These are phyloP conservation scores for Darevskia nairensis DNA, from an alignment of 2,797 vertebrate genomes.

Conservation along the genomic window DNA sequence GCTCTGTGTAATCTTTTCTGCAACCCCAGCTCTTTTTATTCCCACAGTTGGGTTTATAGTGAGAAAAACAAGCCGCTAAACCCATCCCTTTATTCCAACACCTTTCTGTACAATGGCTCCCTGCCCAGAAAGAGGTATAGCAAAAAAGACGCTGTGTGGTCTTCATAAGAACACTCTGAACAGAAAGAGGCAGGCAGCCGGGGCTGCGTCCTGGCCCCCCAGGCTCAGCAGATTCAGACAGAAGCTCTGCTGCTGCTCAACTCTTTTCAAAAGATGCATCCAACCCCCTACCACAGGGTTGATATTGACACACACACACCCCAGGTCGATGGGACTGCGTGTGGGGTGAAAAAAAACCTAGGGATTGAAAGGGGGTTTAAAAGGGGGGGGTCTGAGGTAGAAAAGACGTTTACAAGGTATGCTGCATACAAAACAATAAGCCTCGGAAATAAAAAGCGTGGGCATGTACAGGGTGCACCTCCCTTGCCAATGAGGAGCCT, in stretches of 20 bases:
- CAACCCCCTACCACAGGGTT: neutral
- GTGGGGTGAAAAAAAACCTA: no score
- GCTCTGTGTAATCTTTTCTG: slow-evolving; percentile 15
- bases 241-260: neutral
- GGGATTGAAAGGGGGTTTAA: no score
- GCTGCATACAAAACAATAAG: no score
- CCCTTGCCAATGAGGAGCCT: no score
- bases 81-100: slow-evolving; percentile 26
- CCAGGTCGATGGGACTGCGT: no score
- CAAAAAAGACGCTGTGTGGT: slow-evolving; percentile 17
- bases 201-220: neutral
- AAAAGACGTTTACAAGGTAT: no score
- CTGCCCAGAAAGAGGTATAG: slow-evolving; percentile 8
- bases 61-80: slow-evolving; percentile 31
- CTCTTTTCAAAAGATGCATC: neutral
- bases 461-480: no score
- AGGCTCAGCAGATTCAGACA: neutral
- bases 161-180: neutral
- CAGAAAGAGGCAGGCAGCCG: neutral
- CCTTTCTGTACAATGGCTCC: slow-evolving; percentile 30
- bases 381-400: no score
- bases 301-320: no score
- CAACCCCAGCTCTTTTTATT: neutral
- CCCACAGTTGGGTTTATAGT: slow-evolving; percentile 7
- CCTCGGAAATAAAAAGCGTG: no score